phyloP scores from a whole-genome alignment of 2,888 invertebrate genomes.

The Timema podura region DNA sequence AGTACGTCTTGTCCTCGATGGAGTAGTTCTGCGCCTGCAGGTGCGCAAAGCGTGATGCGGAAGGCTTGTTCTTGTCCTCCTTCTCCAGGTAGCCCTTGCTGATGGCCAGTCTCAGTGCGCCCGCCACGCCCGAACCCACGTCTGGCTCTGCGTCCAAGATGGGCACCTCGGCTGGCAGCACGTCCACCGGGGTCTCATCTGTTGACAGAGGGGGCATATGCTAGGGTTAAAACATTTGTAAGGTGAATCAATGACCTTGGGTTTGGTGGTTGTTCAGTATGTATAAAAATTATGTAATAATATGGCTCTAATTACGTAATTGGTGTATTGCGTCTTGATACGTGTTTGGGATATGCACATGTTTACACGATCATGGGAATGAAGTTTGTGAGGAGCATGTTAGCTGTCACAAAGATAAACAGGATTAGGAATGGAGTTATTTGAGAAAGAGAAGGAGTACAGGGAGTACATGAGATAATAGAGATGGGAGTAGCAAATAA shows the following conservation, averaged over 20 bases:
- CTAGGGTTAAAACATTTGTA: background rate
- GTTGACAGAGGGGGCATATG: constrained; percentile 5
- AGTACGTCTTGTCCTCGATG: constrained; percentile 72
- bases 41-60: constrained; percentile 68
- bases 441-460: too few relatives aligned
- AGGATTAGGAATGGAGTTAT: too few relatives aligned
- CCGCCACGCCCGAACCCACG: constrained; percentile 86
- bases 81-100: constrained; percentile 93
- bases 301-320: background rate
- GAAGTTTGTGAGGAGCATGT: too few relatives aligned
- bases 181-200: constrained; percentile 47
- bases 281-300: background rate
- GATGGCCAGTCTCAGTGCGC: constrained; percentile 83
- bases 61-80: constrained; percentile 68
- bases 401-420: too few relatives aligned
- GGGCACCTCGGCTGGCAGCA: constrained; percentile 55
- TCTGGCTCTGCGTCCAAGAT: constrained; percentile 91
- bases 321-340: background rate
- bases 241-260: background rate
- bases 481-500: too few relatives aligned
- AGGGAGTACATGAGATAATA: too few relatives aligned
- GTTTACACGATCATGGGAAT: too few relatives aligned
- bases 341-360: too few relatives aligned
- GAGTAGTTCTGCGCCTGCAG: constrained; percentile 75
- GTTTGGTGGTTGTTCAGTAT: background rate